Conservation (phyloP, 30 jellyfish, hydroid and myxozoan species). For the Haliclystus octoradiatus region DNA sequence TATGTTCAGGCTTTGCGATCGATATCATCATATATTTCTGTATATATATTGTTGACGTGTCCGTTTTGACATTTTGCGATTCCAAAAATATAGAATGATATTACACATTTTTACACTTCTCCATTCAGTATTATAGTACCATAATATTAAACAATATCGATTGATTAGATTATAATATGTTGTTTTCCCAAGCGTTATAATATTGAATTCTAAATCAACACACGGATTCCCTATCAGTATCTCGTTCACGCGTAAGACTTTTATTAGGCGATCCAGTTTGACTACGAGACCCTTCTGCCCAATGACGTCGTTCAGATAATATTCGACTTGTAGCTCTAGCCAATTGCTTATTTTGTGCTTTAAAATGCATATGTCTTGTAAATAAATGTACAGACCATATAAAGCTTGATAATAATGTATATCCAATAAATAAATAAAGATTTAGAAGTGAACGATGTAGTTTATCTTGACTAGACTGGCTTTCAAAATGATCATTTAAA, state of each 20-base stretch:
- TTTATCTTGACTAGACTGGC: constrained; percentile 67
- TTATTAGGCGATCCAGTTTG: constrained; percentile 91
- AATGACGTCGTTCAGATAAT: constrained; percentile 26
- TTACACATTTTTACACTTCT: too few species aligned
- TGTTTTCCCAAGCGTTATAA: too few species aligned
- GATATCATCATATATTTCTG: too few species aligned
- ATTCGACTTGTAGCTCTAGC: constrained; percentile 36
- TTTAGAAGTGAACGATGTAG: constrained; percentile 57
- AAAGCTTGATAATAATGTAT: constrained; percentile 65
- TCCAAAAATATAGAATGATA: too few species aligned
- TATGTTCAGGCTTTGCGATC: too few species aligned
- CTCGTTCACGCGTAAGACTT: constrained; percentile 69
- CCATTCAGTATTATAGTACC: too few species aligned
- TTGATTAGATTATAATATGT: too few species aligned
- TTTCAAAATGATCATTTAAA: constrained; percentile 30
- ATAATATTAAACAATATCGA: too few species aligned
- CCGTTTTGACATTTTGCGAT: too few species aligned
- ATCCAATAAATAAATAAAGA: constrained; percentile 48
- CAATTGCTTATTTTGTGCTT: constrained; percentile 87
- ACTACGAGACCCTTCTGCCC: constrained; percentile 93
- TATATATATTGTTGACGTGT: too few species aligned
- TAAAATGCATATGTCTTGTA: constrained; percentile 97
- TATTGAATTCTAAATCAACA: constrained; percentile 20
- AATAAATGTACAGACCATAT: constrained; percentile 94
- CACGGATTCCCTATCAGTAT: constrained; percentile 95